A percentile compares a stretch with the other conserved stretches of the same genome.
phyloP scores from a whole-genome alignment of 2,888 invertebrate species.

The Drosophila ustulata region DNA sequence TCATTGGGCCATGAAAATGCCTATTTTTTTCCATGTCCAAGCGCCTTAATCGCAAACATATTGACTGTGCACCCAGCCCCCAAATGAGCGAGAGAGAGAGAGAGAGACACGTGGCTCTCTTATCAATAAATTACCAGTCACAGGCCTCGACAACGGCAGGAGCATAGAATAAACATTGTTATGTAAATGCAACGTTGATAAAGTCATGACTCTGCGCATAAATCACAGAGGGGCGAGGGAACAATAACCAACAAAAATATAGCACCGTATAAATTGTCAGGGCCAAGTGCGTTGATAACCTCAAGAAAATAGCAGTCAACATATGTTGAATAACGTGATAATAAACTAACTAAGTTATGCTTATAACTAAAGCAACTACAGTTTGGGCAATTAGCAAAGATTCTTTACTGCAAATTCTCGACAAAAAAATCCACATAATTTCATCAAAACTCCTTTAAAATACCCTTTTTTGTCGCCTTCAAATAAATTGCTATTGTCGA shows the following conservation, averaged over 20 bases:
- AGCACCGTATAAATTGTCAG: conserved; percentile 4
- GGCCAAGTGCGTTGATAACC: neutral
- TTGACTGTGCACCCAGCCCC: conserved; percentile 49
- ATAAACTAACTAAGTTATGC: too few relatives aligned
- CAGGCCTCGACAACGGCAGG: conserved; percentile 19
- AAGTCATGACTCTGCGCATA: conserved; percentile 63
- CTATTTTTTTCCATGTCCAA: conserved; percentile 45
- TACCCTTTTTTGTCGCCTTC: neutral
- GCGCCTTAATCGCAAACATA: conserved; percentile 66
- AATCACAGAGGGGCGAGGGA: conserved; percentile 43
- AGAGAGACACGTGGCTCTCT: conserved; percentile 48
- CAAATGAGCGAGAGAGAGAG: conserved; percentile 1
- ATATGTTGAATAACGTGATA: neutral
- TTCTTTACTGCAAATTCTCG: neutral
- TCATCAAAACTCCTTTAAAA: neutral
- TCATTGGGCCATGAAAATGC: conserved; percentile 72
- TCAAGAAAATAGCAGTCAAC: neutral
- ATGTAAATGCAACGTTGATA: conserved; percentile 69
- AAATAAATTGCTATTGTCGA: neutral
- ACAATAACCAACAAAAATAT: neutral
- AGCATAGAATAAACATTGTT: conserved; percentile 53
- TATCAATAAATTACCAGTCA: conserved; percentile 74
- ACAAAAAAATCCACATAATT: neutral
- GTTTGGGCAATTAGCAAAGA: neutral
- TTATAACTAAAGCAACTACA: too few relatives aligned